These are phyloP conservation scores for Halichoerus grypus DNA, from an alignment of 2,113 vertebrate genomes.

Conservation along the genomic window DNA sequence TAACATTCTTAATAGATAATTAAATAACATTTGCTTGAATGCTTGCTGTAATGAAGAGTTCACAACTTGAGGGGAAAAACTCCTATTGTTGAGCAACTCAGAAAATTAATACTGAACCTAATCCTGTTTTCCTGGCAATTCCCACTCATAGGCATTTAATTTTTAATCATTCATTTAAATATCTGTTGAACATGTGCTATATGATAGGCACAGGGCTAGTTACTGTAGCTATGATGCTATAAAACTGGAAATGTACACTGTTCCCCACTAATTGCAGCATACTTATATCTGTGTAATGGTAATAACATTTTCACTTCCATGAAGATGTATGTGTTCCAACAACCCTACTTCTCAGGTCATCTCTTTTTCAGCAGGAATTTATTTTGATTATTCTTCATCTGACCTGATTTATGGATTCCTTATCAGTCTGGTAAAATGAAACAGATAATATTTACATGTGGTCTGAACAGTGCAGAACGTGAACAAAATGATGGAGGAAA, in stretches of 20 bases:
- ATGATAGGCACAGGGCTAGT: not conserved
- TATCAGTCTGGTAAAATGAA: not conserved
- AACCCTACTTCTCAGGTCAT: not conserved
- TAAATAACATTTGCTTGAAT: constrained; percentile 37
- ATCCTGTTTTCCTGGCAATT: constrained; percentile 15
- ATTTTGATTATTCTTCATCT: not conserved
- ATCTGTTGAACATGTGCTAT: not conserved
- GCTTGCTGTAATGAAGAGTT: not conserved
- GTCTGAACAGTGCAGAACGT: not conserved
- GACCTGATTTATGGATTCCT: not conserved
- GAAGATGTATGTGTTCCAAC: not conserved
- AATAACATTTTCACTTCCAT: not conserved
- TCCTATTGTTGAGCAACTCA: not conserved
- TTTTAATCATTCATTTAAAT: not conserved
- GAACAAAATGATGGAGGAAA: not conserved
- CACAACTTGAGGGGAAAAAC: not conserved
- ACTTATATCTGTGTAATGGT: not conserved
- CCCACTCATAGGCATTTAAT: not conserved
- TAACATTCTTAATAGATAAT: not conserved
- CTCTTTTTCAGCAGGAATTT: constrained; percentile 29
- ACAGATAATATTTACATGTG: not conserved
- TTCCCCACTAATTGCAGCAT: not conserved
- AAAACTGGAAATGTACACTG: not conserved
- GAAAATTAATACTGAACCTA: constrained; percentile 4
- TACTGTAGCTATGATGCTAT: not conserved